Evolutionary conservation across 2,797 vertebrate genomes (phyloP), one percentile per base, ranked within the genome.

Genomic region (Enteromius viviparus): DNA sequence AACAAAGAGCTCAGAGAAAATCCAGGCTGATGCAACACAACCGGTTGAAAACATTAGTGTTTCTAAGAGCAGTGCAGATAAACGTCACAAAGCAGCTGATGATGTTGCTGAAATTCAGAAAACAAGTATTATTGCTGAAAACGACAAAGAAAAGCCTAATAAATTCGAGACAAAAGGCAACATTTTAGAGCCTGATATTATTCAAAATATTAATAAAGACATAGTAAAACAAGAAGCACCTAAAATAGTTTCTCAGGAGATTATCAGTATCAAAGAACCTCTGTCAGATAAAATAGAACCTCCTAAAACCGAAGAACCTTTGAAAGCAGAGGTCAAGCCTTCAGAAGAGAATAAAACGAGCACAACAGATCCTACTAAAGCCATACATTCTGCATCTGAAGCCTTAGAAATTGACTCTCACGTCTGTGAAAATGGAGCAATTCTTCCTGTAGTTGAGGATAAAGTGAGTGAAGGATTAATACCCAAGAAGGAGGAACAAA

Each of bases 231-330:
- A 11, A 66, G 49, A 76, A 45, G 47, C 77, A 37, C 29, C 78
- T 26, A 84, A 86, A 82, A 83, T 26, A 34, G 23, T 37, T 74
- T 64, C 21, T 83, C 84, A 87, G 23, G 82, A 88, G 58, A 29
- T 19, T n/a, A 17, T 85, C 8, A n/a, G 21, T 45, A 58, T 51
- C 65, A 53, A 85, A 81, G 40, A 72, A 58, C 14, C 45, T 53
- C 60, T n/a, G 26, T n/a, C 40, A 58, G 65, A 32, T 42, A 7
- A 78, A 75, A 65, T 58, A 37, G 64, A 86, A 47, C 34, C 23
- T 15, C 58, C 76, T 29, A 78, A 17, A 55, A 17, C 21, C 62
- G 47, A 77, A 51, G 74, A 34, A 47, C n/a, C 62, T 34, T 47
- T 72, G 19, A 80, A 78, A 65, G 47, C 17, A 47, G 29, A 80